A percentile compares a stretch with the other conserved stretches of the same genome.
Conservation (phyloP, 30 jellyfish, hydroid and myxozoan species). For the Mastigias papua region DNA sequence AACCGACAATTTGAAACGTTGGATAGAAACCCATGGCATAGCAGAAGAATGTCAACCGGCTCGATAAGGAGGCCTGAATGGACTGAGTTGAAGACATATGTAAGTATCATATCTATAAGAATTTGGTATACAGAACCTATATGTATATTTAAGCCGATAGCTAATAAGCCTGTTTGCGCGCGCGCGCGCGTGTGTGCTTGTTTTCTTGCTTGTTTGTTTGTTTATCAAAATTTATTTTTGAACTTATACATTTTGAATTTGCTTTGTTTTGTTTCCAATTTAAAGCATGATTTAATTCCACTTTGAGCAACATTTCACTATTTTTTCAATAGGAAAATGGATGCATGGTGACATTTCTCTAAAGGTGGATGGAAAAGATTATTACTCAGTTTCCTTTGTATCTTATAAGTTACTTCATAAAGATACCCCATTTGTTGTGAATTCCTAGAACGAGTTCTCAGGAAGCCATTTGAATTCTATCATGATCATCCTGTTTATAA, state of each 20-base stretch:
- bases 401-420: background rate
- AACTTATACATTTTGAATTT: too few relatives aligned
- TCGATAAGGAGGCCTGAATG: constrained; percentile 44
- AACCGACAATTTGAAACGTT: background rate
- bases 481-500: background rate
- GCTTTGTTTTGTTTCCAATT: too few relatives aligned
- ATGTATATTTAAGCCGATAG: background rate
- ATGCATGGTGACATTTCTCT: constrained; percentile 31
- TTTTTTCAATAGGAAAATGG: constrained; percentile 19
- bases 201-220: too few relatives aligned
- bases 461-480: background rate
- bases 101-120: constrained; percentile 9
- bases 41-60: constrained; percentile 74
- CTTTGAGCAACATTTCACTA: too few relatives aligned
- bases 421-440: background rate
- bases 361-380: background rate
- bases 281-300: too few relatives aligned
- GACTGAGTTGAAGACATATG: constrained; percentile 44
- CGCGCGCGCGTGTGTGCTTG: too few relatives aligned
- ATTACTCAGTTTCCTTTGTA: background rate
- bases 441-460: background rate
- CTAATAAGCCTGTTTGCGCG: too few relatives aligned
- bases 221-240: too few relatives aligned
- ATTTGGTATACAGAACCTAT: background rate
- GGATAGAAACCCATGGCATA: constrained; percentile 5